phyloP scores from a whole-genome alignment of 2,888 invertebrate species.

The Rotaria magnacalcarata region DNA sequence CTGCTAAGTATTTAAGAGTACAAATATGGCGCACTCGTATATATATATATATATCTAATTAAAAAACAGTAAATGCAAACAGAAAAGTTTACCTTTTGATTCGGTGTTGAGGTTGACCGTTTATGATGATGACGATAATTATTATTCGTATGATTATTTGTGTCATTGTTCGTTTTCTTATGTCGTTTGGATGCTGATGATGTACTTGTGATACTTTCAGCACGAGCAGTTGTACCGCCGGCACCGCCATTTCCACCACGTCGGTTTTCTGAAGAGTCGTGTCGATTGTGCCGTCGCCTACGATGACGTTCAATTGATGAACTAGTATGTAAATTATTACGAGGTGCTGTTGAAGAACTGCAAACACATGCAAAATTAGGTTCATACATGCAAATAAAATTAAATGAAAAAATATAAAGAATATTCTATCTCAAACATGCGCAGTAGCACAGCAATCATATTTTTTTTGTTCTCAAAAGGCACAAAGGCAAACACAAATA shows the following conservation, averaged over 20 bases:
- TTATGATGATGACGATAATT: constrained; percentile 7
- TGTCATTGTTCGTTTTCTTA: background rate
- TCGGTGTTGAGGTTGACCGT: constrained; percentile 31
- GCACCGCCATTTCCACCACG: background rate
- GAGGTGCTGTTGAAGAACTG: constrained; percentile 14
- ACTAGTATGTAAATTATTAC: background rate
- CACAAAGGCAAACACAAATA: background rate
- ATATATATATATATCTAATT: background rate
- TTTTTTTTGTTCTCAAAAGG: background rate
- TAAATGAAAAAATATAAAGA: background rate
- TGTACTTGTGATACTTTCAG: constrained; percentile 16
- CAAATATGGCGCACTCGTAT: background rate
- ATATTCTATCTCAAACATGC: background rate
- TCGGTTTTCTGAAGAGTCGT: constrained; percentile 14
- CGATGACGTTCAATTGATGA: constrained; percentile 36
- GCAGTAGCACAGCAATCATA: constrained; percentile 8
- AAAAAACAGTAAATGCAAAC: background rate
- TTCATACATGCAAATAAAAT: background rate
- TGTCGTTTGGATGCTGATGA: background rate
- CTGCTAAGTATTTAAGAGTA: background rate
- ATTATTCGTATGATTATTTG: background rate
- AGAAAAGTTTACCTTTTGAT: background rate
- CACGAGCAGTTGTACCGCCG: background rate
- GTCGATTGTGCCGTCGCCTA: constrained; percentile 29
- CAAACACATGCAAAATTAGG: constrained; percentile 22